phyloP scores from a whole-genome alignment of 2,113 vertebrate genomes.

The Python bivittatus region DNA sequence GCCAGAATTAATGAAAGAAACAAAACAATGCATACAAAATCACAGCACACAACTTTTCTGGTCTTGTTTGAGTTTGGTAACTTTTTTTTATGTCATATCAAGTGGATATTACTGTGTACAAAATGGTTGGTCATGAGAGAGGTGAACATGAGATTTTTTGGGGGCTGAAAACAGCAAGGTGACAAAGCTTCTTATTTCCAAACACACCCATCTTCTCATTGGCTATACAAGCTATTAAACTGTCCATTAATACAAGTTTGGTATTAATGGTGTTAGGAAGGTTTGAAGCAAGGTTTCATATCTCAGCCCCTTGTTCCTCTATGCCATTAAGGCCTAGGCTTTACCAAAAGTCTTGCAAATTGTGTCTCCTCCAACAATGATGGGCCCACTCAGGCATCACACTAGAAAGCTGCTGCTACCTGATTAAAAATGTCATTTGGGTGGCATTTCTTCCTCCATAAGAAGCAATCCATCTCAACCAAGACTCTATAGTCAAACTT shows the following conservation, averaged over 20 bases:
- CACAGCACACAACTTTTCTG: conserved; percentile 54
- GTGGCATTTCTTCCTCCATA: too few relatives aligned
- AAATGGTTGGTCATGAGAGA: background rate
- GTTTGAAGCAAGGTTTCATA: background rate
- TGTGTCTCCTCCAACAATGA: too few relatives aligned
- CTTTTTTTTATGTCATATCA: conserved; percentile 52
- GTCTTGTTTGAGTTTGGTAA: conserved; percentile 66
- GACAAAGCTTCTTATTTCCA: background rate
- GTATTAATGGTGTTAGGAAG: too few relatives aligned
- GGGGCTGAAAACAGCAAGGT: background rate
- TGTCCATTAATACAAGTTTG: background rate
- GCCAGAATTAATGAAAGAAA: conserved; percentile 96
- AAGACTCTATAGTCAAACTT: too few relatives aligned
- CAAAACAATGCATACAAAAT: conserved; percentile 94
- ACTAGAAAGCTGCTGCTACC: too few relatives aligned
- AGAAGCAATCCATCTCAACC: too few relatives aligned
- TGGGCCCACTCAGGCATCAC: too few relatives aligned
- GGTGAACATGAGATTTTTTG: background rate
- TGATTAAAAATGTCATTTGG: too few relatives aligned
- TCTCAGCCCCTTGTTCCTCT: background rate
- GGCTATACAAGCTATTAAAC: background rate
- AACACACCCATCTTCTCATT: background rate
- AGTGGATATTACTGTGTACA: conserved; percentile 33
- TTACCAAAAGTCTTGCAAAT: background rate
- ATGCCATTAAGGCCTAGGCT: background rate